phyloP scores from a whole-genome alignment of 2,888 invertebrate species.

The Acleris holmiana region DNA sequence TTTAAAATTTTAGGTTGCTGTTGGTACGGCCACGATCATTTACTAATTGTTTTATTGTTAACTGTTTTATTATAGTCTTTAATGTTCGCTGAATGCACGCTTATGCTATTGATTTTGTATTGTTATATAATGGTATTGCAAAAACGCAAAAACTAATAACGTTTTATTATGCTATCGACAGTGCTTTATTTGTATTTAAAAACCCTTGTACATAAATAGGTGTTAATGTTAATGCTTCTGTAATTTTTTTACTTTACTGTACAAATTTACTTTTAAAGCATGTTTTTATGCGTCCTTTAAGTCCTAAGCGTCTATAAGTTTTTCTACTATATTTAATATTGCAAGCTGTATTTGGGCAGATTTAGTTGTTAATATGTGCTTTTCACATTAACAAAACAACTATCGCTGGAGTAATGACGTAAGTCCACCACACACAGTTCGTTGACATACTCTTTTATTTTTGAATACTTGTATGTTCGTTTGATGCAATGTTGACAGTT shows the following conservation, averaged over 20 bases:
- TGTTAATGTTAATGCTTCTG: slow-evolving; percentile 21
- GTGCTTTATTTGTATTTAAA: slow-evolving; percentile 4
- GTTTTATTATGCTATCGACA: background rate
- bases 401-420: too few relatives aligned
- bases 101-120: slow-evolving; percentile 13
- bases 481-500: too few relatives aligned
- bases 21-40: slow-evolving; percentile 26
- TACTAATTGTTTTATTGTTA: slow-evolving; percentile 17
- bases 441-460: too few relatives aligned
- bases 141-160: background rate
- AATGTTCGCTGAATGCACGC: slow-evolving; percentile 5
- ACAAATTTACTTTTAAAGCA: background rate
- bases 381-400: too few relatives aligned
- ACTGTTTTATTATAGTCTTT: slow-evolving; percentile 8
- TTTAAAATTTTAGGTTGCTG: slow-evolving; percentile 21
- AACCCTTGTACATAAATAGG: slow-evolving; percentile 1
- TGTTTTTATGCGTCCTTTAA: background rate
- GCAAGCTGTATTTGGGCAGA: too few relatives aligned
- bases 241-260: background rate
- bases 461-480: too few relatives aligned
- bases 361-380: too few relatives aligned
- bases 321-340: too few relatives aligned
- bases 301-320: too few relatives aligned
- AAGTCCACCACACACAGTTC: too few relatives aligned
- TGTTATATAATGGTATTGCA: background rate